Evolutionary conservation across 2,113 vertebrate genomes (phyloP).

Genomic region (Dendrocopos noguchii): DNA sequence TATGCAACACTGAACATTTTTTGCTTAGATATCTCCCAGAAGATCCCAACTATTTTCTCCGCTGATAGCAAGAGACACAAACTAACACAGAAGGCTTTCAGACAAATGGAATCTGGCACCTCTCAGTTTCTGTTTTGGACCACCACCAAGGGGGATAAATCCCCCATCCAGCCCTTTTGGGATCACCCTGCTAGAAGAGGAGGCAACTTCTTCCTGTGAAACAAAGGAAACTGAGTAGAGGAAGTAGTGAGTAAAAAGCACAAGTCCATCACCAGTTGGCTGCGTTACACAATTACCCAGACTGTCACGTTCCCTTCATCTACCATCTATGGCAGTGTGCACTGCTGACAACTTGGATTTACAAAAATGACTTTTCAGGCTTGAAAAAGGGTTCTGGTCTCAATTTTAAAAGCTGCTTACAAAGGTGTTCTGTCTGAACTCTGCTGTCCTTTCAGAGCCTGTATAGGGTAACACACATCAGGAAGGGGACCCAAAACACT

Average conservation of each 20-base stretch:
- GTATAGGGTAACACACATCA: neutral
- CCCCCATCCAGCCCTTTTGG: neutral
- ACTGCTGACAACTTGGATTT: too few species aligned
- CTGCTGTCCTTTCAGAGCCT: neutral
- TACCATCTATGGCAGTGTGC: neutral
- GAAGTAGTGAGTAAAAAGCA: neutral
- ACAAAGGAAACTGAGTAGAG: neutral
- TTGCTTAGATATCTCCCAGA: neutral
- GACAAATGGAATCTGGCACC: neutral
- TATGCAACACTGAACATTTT: neutral
- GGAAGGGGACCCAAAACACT: neutral
- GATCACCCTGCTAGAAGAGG: neutral
- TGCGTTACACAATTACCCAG: neutral
- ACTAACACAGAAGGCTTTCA: neutral
- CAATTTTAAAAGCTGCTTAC: neutral
- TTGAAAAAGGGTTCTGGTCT: neutral
- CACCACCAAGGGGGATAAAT: neutral
- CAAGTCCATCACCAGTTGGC: neutral
- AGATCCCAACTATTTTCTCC: neutral
- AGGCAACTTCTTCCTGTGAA: neutral
- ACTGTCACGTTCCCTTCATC: neutral
- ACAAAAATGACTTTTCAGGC: neutral
- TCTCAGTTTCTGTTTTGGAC: neutral
- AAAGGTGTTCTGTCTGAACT: neutral
- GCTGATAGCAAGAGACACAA: neutral